Percentiles rank a stretch among this genome's conserved stretches.
phyloP scores from a whole-genome alignment of 2,888 invertebrate genomes.

The Caenorhabditis sulstoni region DNA sequence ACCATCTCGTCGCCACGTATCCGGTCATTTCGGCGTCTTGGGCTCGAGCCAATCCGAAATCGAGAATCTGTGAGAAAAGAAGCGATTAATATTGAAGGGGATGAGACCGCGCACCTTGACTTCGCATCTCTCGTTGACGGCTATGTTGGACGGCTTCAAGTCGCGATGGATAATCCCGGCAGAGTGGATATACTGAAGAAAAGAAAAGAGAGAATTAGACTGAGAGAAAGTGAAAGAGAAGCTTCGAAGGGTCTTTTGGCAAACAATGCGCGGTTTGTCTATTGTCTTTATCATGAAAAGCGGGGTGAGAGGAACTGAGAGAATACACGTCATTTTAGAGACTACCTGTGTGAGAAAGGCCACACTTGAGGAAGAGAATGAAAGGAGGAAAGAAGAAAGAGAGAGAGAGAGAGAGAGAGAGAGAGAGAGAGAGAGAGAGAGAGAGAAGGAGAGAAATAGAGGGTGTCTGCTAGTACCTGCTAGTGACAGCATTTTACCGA shows the following conservation, averaged over 20 bases:
- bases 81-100: not conserved
- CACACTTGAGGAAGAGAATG: not conserved
- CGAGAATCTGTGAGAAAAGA: constrained; percentile 83
- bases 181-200: constrained; percentile 90
- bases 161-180: constrained; percentile 98
- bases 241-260: constrained; percentile 13
- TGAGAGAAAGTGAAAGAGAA: constrained; percentile 24
- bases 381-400: not conserved
- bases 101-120: constrained; percentile 84
- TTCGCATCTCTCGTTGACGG: constrained; percentile 99
- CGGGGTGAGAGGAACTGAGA: constrained; percentile 7
- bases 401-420: not conserved
- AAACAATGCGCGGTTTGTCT: constrained; percentile 34
- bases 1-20: constrained; percentile 89
- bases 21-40: constrained; percentile 85
- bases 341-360: not conserved
- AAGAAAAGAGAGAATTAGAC: constrained; percentile 28
- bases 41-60: constrained; percentile 77
- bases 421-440: not conserved
- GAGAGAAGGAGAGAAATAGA: not conserved
- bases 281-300: constrained; percentile 46
- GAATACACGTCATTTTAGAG: constrained; percentile 26
- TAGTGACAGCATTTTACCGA: not conserved
- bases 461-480: constrained; percentile 8
- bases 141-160: constrained; percentile 97